Conservation (phyloP, 2,888 invertebrate species). For the Osedax fenrisi region DNA sequence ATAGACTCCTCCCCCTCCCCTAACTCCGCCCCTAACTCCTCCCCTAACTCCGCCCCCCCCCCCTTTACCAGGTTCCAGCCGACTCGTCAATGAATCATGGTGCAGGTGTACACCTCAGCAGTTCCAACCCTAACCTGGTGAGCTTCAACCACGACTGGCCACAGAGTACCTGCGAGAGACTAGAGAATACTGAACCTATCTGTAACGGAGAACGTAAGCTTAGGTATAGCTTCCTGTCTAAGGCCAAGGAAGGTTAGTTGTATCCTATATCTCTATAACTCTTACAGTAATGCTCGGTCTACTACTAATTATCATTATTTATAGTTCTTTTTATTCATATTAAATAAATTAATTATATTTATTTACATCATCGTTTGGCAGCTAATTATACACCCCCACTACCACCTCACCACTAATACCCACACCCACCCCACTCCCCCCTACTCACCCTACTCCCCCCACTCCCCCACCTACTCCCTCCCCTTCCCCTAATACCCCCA, state of each 20-base stretch:
- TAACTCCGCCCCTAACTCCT: not conserved
- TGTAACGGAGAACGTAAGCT: not conserved
- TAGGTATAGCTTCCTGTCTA: not conserved
- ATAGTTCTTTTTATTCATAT: no score
- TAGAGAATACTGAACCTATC: not conserved
- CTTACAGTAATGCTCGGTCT: no score
- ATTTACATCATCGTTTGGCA: no score
- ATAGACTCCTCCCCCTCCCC: not conserved
- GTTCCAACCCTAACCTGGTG: constrained; percentile 49
- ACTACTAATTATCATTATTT: no score
- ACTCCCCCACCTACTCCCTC: no score
- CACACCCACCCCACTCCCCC: no score
- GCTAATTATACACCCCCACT: no score
- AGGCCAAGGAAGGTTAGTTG: not conserved
- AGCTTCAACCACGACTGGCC: constrained; percentile 34
- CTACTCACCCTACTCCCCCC: no score
- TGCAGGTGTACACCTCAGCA: constrained; percentile 37
- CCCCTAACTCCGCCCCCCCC: not conserved
- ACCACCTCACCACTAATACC: no score
- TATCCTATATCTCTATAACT: not conserved
- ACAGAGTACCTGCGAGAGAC: not conserved
- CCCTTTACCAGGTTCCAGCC: not conserved
- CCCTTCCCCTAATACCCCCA: no score
- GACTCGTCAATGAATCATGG: no score
- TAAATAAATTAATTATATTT: no score